Conservation (phyloP, 1,140 invertebrate species). For the Lordiphosa mommai region DNA sequence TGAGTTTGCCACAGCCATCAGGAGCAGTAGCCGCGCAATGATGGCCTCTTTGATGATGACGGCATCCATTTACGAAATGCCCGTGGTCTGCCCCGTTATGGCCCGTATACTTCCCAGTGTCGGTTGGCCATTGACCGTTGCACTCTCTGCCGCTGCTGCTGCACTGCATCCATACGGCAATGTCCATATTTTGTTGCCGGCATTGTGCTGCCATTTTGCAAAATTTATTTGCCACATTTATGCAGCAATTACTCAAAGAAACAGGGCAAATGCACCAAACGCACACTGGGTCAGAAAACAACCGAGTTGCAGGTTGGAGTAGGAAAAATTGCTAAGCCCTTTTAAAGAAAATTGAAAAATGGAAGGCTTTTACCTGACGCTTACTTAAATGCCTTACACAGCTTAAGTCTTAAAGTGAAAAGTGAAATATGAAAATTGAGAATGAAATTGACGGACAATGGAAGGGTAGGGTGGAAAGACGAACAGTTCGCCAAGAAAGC, state of each 20-base stretch:
- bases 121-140: conserved; percentile 25
- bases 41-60: conserved; percentile 28
- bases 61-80: conserved; percentile 8
- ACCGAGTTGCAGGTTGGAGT: no score
- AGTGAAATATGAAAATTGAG: no score
- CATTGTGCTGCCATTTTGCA: conserved; percentile 2
- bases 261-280: conserved; percentile 1
- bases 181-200: neutral
- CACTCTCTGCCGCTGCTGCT: conserved; percentile 12
- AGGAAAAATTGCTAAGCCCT: no score
- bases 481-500: no score
- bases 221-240: conserved; percentile 22
- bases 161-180: neutral
- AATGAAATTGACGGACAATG: no score
- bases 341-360: no score
- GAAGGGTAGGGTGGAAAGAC: no score
- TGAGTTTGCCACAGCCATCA: conserved; percentile 16
- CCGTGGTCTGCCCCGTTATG: neutral
- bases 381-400: no score
- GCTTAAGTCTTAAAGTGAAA: no score
- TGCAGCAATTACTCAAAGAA: conserved; percentile 17
- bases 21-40: conserved; percentile 4
- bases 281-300: neutral
- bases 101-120: neutral
- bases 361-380: no score